Evolutionary conservation across 1,140 invertebrate species (phyloP).

Genomic region (Megalonaias nervosa): DNA sequence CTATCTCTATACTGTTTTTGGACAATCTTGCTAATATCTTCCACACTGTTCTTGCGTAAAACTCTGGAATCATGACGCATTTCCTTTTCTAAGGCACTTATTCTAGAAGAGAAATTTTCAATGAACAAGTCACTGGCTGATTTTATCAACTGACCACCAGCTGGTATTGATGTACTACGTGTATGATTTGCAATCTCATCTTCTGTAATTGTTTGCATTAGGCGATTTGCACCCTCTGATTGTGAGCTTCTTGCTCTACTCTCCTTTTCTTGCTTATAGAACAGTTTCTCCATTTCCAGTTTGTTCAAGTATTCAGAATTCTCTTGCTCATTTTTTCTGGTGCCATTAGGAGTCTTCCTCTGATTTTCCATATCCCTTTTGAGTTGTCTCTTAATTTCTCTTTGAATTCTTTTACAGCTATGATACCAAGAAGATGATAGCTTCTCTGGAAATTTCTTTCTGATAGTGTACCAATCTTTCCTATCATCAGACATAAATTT

Average conservation of each 20-base stretch:
- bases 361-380: slow-evolving; percentile 41
- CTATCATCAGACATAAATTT: slow-evolving; percentile 47
- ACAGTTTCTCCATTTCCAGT: not conserved
- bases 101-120: slow-evolving; percentile 52
- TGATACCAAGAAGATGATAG: slow-evolving; percentile 45
- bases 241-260: slow-evolving; percentile 31
- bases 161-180: slow-evolving; percentile 25
- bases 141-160: slow-evolving; percentile 33
- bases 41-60: slow-evolving; percentile 39
- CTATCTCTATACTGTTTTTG: slow-evolving; percentile 18
- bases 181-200: slow-evolving; percentile 20
- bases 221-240: slow-evolving; percentile 33
- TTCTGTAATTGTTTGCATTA: slow-evolving; percentile 29
- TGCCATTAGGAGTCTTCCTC: slow-evolving; percentile 12
- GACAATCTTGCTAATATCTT: slow-evolving; percentile 22
- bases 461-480: slow-evolving; percentile 47
- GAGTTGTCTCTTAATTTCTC: slow-evolving; percentile 49
- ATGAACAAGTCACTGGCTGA: slow-evolving; percentile 54
- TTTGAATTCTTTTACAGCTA: slow-evolving; percentile 46
- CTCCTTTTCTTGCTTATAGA: slow-evolving; percentile 19
- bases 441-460: slow-evolving; percentile 48
- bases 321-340: not conserved
- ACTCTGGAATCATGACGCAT: slow-evolving; percentile 48
- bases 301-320: not conserved
- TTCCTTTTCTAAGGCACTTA: slow-evolving; percentile 54